A percentile compares a stretch with the other conserved stretches of the same genome.
phyloP scores from a whole-genome alignment of 2,888 invertebrate genomes.

The Arctia plantaginis region DNA sequence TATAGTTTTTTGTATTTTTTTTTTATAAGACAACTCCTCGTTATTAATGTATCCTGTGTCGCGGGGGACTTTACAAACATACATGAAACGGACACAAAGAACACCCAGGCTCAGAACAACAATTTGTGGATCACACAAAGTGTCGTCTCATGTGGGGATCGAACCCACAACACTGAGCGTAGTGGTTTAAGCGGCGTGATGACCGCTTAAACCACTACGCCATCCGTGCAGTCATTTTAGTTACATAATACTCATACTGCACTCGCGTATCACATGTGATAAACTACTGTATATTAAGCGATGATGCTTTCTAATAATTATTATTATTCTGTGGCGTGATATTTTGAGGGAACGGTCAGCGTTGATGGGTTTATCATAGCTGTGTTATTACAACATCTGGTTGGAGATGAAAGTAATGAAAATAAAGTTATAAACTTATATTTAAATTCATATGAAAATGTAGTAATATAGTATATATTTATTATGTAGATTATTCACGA shows the following conservation, averaged over 20 bases:
- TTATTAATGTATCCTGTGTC: too few species aligned
- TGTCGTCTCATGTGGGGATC: too few species aligned
- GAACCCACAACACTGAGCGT: too few species aligned
- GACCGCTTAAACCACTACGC: too few species aligned
- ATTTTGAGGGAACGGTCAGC: constrained; percentile 2
- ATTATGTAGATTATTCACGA: background rate
- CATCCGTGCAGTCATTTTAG: too few species aligned
- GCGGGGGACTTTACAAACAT: too few species aligned
- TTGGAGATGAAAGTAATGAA: constrained; percentile 19
- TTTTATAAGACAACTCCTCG: too few species aligned
- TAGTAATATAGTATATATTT: background rate
- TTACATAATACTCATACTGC: background rate
- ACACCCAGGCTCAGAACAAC: too few species aligned
- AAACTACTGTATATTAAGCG: constrained; percentile 5
- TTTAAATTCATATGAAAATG: background rate
- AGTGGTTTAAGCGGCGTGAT: too few species aligned
- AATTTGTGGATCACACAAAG: too few species aligned
- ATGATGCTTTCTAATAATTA: background rate
- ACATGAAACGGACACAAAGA: too few species aligned
- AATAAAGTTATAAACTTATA: constrained; percentile 13
- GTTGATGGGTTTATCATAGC: constrained; percentile 12
- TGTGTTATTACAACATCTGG: constrained; percentile 18
- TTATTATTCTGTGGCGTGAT: background rate
- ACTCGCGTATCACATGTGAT: background rate
- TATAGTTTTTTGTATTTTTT: too few species aligned